phyloP scores from a whole-genome alignment of 1,140 invertebrate species.

The Achroia grisella region DNA sequence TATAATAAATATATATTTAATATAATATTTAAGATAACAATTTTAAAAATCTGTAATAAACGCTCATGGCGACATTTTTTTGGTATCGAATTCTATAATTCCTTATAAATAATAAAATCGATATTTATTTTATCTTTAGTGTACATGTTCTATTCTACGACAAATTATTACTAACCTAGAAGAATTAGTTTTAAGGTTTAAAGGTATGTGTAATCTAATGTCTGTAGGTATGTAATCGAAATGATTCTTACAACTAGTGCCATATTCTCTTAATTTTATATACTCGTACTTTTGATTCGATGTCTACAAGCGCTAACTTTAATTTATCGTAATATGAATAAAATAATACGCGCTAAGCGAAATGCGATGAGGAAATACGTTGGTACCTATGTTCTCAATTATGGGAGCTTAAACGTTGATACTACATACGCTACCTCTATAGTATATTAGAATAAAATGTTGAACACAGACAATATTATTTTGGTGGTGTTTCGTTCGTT shows the following conservation, averaged over 20 bases:
- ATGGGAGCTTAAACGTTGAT: constrained; percentile 13
- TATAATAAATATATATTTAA: constrained; percentile 8
- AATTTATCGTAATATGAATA: constrained; percentile 3
- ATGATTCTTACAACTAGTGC: constrained; percentile 3
- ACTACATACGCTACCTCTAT: constrained; percentile 8
- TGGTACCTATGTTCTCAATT: constrained; percentile 2
- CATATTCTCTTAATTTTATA: constrained; percentile 18
- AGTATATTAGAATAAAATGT: constrained; percentile 13
- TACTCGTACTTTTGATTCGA: constrained; percentile 22
- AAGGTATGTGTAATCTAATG: too few relatives aligned
- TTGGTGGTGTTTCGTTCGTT: constrained; percentile 50
- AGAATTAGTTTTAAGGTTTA: constrained; percentile 11
- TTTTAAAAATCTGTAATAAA: constrained; percentile 12
- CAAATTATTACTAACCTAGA: constrained; percentile 30
- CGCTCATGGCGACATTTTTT: constrained; percentile 7
- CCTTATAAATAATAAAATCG: constrained; percentile 64
- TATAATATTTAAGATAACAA: constrained; percentile 18
- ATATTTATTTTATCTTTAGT: constrained; percentile 33
- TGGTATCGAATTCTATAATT: constrained; percentile 24
- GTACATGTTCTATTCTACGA: constrained; percentile 71
- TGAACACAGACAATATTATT: constrained; percentile 52
- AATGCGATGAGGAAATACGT: constrained; percentile 17
- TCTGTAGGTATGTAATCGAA: too few relatives aligned
- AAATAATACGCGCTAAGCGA: constrained; percentile 16
- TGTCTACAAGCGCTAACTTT: constrained; percentile 27